A percentile compares a stretch with the other conserved stretches of the same genome.
Evolutionary conservation across 1,140 invertebrate genomes (phyloP).

Genomic region (Aleiodes sp.): DNA sequence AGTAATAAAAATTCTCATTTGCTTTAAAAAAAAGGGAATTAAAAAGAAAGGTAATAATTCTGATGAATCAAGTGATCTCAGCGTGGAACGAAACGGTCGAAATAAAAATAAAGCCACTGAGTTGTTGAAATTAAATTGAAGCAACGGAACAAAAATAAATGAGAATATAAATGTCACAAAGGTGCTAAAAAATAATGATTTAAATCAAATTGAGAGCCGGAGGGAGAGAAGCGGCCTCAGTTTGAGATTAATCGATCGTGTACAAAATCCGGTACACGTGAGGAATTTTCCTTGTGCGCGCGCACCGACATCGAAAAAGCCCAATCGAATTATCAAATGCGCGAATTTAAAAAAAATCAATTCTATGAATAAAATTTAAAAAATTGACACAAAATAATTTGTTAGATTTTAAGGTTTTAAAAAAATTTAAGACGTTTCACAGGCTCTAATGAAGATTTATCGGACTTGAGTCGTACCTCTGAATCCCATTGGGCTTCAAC

Average conservation of each 20-base stretch:
- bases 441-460: no score
- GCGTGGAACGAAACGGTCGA: no score
- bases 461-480: no score
- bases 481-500: no score
- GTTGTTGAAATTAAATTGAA: background rate
- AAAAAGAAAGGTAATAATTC: conserved; percentile 1
- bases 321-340: background rate
- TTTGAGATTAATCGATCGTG: conserved; percentile 15
- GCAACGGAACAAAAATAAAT: background rate
- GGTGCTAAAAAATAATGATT: conserved; percentile 13
- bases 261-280: background rate
- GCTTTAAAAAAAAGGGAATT: background rate
- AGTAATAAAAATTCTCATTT: background rate
- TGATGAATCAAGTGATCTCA: background rate
- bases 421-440: background rate
- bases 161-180: conserved; percentile 11
- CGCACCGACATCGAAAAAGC: background rate
- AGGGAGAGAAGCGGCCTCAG: background rate
- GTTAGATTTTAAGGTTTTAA: background rate
- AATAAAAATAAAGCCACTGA: no score
- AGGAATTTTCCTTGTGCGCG: background rate
- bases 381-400: conserved; percentile 1
- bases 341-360: background rate
- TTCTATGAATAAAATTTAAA: background rate
- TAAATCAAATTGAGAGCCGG: background rate